Percentiles rank a stretch among this genome's conserved stretches.
Evolutionary conservation across 2,888 invertebrate species (phyloP).

Genomic region (Drosophila rubida): DNA sequence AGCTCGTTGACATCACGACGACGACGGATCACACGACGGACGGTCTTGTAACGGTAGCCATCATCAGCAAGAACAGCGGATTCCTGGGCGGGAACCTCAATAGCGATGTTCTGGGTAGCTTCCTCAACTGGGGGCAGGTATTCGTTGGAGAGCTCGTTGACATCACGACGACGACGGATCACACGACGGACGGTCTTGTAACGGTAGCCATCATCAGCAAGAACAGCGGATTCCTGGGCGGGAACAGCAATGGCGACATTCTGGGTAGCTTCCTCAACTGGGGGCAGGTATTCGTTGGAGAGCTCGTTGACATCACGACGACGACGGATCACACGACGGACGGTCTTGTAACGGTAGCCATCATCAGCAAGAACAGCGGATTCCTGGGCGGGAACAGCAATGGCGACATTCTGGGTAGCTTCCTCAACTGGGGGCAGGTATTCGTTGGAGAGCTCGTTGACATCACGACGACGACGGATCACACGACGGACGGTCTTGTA

Average conservation of each 20-base stretch:
- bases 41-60: conserved; percentile 75
- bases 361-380: conserved; percentile 56
- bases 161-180: conserved; percentile 77
- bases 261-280: conserved; percentile 25
- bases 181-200: conserved; percentile 69
- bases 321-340: conserved; percentile 60
- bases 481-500: conserved; percentile 76
- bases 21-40: conserved; percentile 70
- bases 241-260: conserved; percentile 23
- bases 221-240: conserved; percentile 38
- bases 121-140: conserved; percentile 65
- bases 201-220: conserved; percentile 33
- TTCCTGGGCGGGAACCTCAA: conserved; percentile 27
- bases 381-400: conserved; percentile 39
- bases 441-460: conserved; percentile 45
- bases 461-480: conserved; percentile 71
- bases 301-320: conserved; percentile 73
- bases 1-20: conserved; percentile 66
- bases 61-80: conserved; percentile 56
- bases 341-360: conserved; percentile 76
- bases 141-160: conserved; percentile 65
- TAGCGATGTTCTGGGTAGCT: neutral
- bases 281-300: conserved; percentile 59
- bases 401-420: conserved; percentile 30
- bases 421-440: conserved; percentile 57